Base-by-base conservation (phyloP, 2,797 vertebrate genomes). In the Tamandua tetradactyla region DNA sequence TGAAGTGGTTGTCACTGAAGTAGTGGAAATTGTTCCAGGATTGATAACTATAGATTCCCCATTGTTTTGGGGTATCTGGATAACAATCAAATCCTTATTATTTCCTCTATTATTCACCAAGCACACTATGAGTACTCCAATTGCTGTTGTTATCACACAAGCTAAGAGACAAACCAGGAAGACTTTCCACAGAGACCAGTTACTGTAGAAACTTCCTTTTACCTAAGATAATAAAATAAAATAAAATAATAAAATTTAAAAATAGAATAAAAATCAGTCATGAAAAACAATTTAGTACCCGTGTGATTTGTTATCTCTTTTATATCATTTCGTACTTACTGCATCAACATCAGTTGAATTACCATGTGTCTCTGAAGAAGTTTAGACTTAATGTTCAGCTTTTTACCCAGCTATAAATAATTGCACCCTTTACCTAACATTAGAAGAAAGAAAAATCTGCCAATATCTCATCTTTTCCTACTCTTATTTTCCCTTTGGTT, bases 131-230 rank as follows among this genome's bases (percentile, higher is more conserved):
- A 97, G 90, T 0, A 95, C 94, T 74, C 97, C 96, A 32, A 94
- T 87, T 13, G 74, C 83, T 59, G 93, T 94, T 76, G 86, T 96
- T 84, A 96, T 44, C 52, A 91, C 3, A 86, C 96, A 96, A 44
- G 94, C 96, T 75, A 96, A 93, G 40, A 97, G 91, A 35, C 87
- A 97, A 83, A 79, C 79, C 92, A 97, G 61, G 69, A 97, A 97
- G 42, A 93, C 35, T 71, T 96, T 94, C 74, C 95, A 95, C 6
- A 87, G 64, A 78, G 85, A 93, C 84, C 83, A 83, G 27, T 52
- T 68, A 69, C 17, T 18, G 44, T 4, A 78, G 72, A 61, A 32
- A 64, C 66, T 93, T 87, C 44, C 57, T 40, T 79, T 62, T 17
- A 92, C 71, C 96, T 97, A 81, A 66, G 35, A 72, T 76, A 55